Base-by-base conservation (phyloP, 2,797 vertebrate genomes). In the Sebastes iracundus region DNA sequence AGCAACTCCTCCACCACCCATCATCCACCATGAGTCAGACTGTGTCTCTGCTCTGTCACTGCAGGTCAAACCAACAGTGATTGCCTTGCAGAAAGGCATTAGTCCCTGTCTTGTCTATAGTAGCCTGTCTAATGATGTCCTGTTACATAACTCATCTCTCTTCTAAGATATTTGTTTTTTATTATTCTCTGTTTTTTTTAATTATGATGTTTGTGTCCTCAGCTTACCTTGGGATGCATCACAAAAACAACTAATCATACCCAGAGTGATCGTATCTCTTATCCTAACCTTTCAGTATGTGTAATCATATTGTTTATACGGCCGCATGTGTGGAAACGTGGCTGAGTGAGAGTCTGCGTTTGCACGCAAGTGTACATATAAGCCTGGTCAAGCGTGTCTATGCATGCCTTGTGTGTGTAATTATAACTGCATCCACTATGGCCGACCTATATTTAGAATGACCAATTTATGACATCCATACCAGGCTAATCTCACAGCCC, bases 401-500 rank as follows among this genome's bases (percentile, higher is more conserved):
- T 79, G 27, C 74, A 68, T 83, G 89, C 61, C 69, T 62, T 66
- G 28, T 64, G 66, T 67, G 65, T 77, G 73, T 85, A 77, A 87
- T 84, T 85, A 86, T 80, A 90, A 85, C 80, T 79, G 42, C 35
- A 65, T 84, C 72, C 76, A 81, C 74, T 75, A 61, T 84, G 69
- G 53, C 55, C 60, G 12, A 30, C 62, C 72, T 90, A 82, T 88
- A 85, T 90, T 86, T 89, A 88, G 75, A 83, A 23, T 53, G 61
- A 78, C 81, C 79, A 83, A 68, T 23, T 86, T 68, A 65, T 88
- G 77, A 81, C 69, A 82, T 75, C 77, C 78, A 88, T 77, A 65
- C 77, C 77, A 75, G 22, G 10, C 75, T 77, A 74, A 82, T 81
- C 67, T 71, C 75, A 53, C 75, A 28, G 35, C 35, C 58, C 20